phyloP scores from a whole-genome alignment of 1,140 invertebrate species.

The Babylonia areolata region DNA sequence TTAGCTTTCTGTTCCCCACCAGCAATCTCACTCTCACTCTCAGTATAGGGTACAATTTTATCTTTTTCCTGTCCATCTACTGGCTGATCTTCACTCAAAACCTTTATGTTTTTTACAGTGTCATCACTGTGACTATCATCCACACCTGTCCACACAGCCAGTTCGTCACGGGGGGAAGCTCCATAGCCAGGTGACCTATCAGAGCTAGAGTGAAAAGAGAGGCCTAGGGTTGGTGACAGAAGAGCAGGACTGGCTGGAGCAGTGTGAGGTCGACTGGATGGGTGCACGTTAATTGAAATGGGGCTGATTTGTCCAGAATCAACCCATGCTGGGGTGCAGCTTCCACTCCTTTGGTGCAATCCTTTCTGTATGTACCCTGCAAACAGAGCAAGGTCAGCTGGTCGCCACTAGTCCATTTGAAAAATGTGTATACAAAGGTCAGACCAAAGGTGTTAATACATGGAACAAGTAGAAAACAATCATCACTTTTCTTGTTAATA shows the following conservation, averaged over 20 bases:
- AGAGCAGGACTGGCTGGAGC: conserved; percentile 6
- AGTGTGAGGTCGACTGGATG: background rate
- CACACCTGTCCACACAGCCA: conserved; percentile 37
- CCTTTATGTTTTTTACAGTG: background rate
- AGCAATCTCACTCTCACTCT: background rate
- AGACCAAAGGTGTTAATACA: no score
- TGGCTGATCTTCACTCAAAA: background rate
- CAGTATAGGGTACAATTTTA: background rate
- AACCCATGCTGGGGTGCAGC: background rate
- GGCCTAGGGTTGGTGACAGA: conserved; percentile 16
- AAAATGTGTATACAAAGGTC: no score
- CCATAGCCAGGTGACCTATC: conserved; percentile 13
- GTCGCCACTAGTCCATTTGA: no score
- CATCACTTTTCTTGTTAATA: no score
- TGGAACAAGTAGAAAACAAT: no score
- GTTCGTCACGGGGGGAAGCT: background rate
- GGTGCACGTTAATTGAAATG: background rate
- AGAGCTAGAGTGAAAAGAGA: background rate
- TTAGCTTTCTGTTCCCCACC: background rate
- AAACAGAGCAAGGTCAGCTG: no score
- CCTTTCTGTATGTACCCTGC: conserved; percentile 30
- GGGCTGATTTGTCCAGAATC: conserved; percentile 27
- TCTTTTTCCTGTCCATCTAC: background rate
- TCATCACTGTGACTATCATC: background rate
- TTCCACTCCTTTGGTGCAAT: background rate